phyloP scores from a whole-genome alignment of 2,113 vertebrate genomes.

The Labeo catla region DNA sequence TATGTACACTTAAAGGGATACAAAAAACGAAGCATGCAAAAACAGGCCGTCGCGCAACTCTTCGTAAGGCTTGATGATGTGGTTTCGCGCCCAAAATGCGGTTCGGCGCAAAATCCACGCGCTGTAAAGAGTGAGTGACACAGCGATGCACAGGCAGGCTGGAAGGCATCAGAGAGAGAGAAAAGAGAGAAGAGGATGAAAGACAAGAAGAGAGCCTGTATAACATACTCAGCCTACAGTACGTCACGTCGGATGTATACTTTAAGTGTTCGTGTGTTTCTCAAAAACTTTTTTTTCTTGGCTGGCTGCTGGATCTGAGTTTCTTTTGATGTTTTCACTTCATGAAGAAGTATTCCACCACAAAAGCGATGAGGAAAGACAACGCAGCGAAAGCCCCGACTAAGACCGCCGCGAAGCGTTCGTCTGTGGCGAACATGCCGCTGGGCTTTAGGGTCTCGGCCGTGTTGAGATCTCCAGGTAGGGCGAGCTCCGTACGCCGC shows the following conservation, averaged over 20 bases:
- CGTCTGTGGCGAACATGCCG: slow-evolving; percentile 88
- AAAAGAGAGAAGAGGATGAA: slow-evolving; percentile 47
- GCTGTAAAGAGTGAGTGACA: slow-evolving; percentile 22
- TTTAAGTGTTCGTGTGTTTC: slow-evolving; percentile 74
- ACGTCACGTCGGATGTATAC: slow-evolving; percentile 83
- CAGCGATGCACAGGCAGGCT: slow-evolving; percentile 15
- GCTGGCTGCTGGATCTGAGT: slow-evolving; percentile 3
- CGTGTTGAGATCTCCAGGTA: slow-evolving; percentile 75
- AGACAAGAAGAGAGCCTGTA: slow-evolving; percentile 75
- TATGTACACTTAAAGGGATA: slow-evolving; percentile 76
- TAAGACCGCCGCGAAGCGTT: slow-evolving; percentile 92
- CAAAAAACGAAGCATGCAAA: slow-evolving; percentile 72
- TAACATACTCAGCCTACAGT: slow-evolving; percentile 85
- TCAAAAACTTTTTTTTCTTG: slow-evolving; percentile 24
- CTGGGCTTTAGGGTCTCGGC: slow-evolving; percentile 74
- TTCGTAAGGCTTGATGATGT: slow-evolving; percentile 75
- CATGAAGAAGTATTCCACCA: slow-evolving; percentile 98
- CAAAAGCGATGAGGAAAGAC: slow-evolving; percentile 94
- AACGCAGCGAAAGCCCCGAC: slow-evolving; percentile 90
- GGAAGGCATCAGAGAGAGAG: slow-evolving; percentile 55
- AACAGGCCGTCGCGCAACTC: slow-evolving; percentile 69
- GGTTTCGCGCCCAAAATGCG: slow-evolving; percentile 55
- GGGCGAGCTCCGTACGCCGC: slow-evolving; percentile 79
- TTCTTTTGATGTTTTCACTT: slow-evolving; percentile 78
- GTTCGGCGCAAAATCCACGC: slow-evolving; percentile 56